phyloP scores from a whole-genome alignment of 2,113 vertebrate genomes.

The Onychorhynchus coronatus region DNA sequence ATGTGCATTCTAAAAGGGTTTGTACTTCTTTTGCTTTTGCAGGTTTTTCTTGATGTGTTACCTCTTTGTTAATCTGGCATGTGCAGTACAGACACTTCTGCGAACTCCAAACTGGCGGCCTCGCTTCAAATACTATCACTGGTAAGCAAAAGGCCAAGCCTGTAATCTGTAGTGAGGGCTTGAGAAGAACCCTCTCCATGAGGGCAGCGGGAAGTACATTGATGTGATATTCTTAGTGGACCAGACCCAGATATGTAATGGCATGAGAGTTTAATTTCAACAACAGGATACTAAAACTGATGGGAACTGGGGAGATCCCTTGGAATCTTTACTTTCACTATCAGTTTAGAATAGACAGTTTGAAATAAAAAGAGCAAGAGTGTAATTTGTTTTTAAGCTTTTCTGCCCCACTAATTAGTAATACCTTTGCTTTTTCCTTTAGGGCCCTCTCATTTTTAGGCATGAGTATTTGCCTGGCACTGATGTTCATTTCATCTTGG shows the following conservation, averaged over 20 bases:
- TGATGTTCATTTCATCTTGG: slow-evolving; percentile 99
- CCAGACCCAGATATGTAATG: not conserved
- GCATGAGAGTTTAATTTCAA: not conserved
- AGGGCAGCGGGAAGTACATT: not conserved
- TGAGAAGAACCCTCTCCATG: not conserved
- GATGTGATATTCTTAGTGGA: not conserved
- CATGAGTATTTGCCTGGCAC: slow-evolving; percentile 95
- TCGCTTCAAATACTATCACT: slow-evolving; percentile 96
- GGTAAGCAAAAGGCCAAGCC: slow-evolving; percentile 75
- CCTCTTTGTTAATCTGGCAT: slow-evolving; percentile 96
- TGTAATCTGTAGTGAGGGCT: accelerated
- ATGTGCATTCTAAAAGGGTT: not conserved
- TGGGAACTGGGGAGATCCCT: not conserved
- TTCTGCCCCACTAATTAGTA: not conserved
- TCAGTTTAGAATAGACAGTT: not conserved
- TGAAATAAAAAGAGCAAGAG: not conserved
- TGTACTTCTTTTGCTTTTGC: not conserved
- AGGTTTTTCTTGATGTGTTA: slow-evolving; percentile 99
- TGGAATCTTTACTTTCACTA: not conserved
- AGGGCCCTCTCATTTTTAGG: slow-evolving; percentile 96
- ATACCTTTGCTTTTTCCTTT: not conserved
- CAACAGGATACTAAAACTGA: not conserved
- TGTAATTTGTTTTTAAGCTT: not conserved
- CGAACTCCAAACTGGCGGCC: slow-evolving; percentile 97
- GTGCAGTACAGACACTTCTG: slow-evolving; percentile 94